phyloP scores from a whole-genome alignment of 1,140 invertebrate genomes.

The Drosophila micromelanica region DNA sequence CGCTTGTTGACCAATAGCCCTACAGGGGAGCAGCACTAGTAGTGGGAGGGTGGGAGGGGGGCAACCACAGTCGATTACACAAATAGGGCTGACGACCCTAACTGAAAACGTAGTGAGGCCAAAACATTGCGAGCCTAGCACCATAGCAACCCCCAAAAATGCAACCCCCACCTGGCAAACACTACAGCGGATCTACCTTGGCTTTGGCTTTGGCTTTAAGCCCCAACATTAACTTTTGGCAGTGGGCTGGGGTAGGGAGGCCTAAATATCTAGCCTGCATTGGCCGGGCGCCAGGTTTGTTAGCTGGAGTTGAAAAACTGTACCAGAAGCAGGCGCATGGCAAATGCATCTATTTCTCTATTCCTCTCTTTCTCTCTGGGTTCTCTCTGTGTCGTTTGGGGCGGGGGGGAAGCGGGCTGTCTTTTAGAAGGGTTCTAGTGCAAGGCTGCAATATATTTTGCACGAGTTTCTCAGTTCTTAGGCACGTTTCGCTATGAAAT shows the following conservation, averaged over 20 bases:
- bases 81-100: slow-evolving; percentile 76
- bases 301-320: slow-evolving; percentile 73
- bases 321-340: slow-evolving; percentile 76
- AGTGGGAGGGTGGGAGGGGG: no score
- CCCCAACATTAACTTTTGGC: slow-evolving; percentile 56
- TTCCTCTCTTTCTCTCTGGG: slow-evolving; percentile 4
- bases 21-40: slow-evolving; percentile 17
- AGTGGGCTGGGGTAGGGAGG: not conserved
- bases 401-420: not conserved
- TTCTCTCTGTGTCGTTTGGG: slow-evolving; percentile 11
- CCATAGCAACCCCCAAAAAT: slow-evolving; percentile 52
- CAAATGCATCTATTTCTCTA: slow-evolving; percentile 52
- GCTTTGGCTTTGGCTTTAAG: slow-evolving; percentile 63
- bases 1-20: slow-evolving; percentile 56
- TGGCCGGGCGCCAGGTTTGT: slow-evolving; percentile 32
- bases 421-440: slow-evolving; percentile 68
- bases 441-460: slow-evolving; percentile 82
- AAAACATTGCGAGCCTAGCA: slow-evolving; percentile 42
- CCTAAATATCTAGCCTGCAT: slow-evolving; percentile 21
- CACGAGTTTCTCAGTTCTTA: slow-evolving; percentile 79
- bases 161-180: slow-evolving; percentile 1
- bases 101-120: slow-evolving; percentile 59
- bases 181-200: slow-evolving; percentile 48
- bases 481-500: slow-evolving; percentile 60
- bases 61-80: slow-evolving; percentile 55